A percentile compares a stretch with the other conserved stretches of the same genome.
Conservation (phyloP, 2,797 vertebrate species). For the Peromyscus melanophrys region DNA sequence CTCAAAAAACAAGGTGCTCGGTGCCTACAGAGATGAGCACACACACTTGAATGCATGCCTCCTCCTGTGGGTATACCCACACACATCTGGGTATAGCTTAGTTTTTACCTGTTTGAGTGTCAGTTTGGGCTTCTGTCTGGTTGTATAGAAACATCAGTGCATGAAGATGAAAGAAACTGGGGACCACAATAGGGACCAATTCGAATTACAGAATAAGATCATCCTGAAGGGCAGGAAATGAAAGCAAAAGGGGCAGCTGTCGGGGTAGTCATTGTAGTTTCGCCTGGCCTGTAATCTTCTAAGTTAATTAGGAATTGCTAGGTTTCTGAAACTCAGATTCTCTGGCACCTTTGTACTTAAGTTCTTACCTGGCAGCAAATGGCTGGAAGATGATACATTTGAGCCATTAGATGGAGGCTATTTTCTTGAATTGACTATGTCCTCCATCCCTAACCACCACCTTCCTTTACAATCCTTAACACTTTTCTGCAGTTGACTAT, state of each 20-base stretch:
- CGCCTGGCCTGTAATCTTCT: background rate
- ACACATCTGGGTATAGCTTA: background rate
- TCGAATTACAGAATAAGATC: background rate
- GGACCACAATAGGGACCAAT: background rate
- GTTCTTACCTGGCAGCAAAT: constrained; percentile 7
- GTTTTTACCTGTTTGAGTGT: background rate
- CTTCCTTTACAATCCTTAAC: constrained; percentile 7
- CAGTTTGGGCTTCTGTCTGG: background rate
- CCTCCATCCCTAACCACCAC: rapidly evolving
- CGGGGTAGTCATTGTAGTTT: background rate
- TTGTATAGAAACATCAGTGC: background rate
- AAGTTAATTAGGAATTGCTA: background rate
- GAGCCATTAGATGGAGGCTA: background rate
- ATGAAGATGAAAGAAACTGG: background rate
- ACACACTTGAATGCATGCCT: background rate
- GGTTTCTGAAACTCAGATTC: constrained; percentile 2
- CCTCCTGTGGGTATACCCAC: no score
- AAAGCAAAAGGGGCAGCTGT: background rate
- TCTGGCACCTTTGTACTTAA: background rate
- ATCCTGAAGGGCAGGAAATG: background rate
- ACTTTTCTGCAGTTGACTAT: background rate
- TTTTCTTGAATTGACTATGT: background rate
- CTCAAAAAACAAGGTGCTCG: background rate
- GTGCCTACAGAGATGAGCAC: background rate
- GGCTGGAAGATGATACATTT: background rate